These are phyloP conservation scores for Anoplius nigerrimus DNA, from an alignment of 2,888 invertebrate genomes.

Conservation along the genomic window DNA sequence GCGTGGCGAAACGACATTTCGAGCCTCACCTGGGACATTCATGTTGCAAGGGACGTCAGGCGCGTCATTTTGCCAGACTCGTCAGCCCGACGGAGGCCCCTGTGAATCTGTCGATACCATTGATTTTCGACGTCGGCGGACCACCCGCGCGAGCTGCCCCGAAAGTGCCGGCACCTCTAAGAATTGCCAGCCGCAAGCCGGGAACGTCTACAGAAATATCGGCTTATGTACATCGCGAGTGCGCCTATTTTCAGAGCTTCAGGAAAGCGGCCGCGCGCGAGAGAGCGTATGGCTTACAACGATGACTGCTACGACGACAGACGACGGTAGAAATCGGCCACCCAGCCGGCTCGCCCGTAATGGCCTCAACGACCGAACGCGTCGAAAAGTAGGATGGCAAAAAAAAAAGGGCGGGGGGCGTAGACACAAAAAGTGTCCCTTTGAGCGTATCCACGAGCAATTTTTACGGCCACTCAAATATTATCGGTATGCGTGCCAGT, in stretches of 20 bases:
- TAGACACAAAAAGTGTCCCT: background rate
- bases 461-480: background rate
- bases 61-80: constrained; percentile 1
- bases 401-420: background rate
- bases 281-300: constrained; percentile 28
- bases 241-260: constrained; percentile 46
- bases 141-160: constrained; percentile 43
- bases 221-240: constrained; percentile 35
- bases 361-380: constrained; percentile 38
- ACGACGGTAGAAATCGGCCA: constrained; percentile 52
- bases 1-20: too few relatives aligned
- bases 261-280: constrained; percentile 34
- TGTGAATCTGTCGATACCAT: constrained; percentile 5
- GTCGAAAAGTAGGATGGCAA: background rate
- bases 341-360: constrained; percentile 47
- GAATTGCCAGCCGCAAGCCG: constrained; percentile 43
- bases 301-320: constrained; percentile 34
- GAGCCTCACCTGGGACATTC: too few relatives aligned
- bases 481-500: too few relatives aligned
- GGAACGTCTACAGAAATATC: constrained; percentile 48
- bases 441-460: background rate
- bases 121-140: constrained; percentile 25
- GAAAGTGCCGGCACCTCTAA: constrained; percentile 45
- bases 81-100: background rate
- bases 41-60: background rate